A percentile compares a stretch with the other conserved stretches of the same genome.
Conservation (phyloP, 2,797 vertebrate genomes). For the Fratercula arctica region DNA sequence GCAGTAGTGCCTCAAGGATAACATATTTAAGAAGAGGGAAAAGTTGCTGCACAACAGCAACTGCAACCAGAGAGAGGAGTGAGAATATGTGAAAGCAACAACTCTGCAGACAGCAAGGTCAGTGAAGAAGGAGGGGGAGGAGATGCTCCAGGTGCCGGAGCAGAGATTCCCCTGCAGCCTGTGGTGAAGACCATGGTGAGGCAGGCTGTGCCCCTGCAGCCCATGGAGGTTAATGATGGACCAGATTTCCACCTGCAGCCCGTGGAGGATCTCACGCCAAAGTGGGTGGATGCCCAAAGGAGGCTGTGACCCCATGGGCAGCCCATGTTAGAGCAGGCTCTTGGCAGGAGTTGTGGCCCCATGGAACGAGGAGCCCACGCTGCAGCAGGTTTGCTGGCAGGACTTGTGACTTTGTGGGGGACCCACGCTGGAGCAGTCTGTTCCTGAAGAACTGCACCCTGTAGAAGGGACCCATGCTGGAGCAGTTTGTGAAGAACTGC, state of each 20-base stretch:
- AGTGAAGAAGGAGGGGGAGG: not conserved
- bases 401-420: too few species aligned
- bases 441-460: not conserved
- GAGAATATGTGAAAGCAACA: not conserved
- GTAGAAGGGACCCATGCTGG: not conserved
- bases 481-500: not conserved
- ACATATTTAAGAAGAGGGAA: not conserved
- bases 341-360: too few species aligned
- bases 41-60: not conserved
- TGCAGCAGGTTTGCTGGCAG: not conserved
- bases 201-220: not conserved
- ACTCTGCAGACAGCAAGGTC: not conserved
- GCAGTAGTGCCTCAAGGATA: not conserved
- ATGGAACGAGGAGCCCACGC: not conserved
- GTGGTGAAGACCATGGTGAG: too few species aligned
- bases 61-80: not conserved
- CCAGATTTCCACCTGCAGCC: not conserved
- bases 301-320: not conserved
- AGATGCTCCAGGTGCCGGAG: not conserved
- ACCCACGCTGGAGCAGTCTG: not conserved
- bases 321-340: not conserved
- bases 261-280: fast-evolving
- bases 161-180: not conserved
- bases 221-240: not conserved
- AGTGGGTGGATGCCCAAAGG: not conserved